Base-by-base conservation (phyloP, 2,888 invertebrate species). In the Leptinotarsa tumamoca region DNA sequence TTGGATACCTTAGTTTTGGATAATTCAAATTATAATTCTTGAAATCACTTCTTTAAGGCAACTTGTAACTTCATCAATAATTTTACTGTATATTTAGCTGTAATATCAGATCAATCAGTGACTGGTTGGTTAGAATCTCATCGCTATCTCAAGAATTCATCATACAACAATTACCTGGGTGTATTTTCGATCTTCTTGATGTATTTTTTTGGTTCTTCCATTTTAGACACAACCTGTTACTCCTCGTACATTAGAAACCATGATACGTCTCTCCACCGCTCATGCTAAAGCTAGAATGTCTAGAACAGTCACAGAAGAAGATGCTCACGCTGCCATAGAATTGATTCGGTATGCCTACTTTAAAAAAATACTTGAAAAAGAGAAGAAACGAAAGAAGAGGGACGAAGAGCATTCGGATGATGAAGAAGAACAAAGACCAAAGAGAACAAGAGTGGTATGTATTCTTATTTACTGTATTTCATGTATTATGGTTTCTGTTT, bases 231-330 rank as follows among this genome's bases (percentile, higher is more conserved):
- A 98, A 89, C 99, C 99, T 0, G 96, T 99, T 68, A 99, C 99
- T 0, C 96, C 98, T 3, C 95, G 99, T 87, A 95, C 97, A 0
- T 88, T 99, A 83, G 99, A 99, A 91, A 99, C 99, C 0, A 89
- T 99, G 86, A 99, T 99, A 88, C 98, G 99, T 85, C 90, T 99
- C 80, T 91, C 99, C 0, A 99, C 98, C 0, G 98, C 99, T 3
- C 98, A 98, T 90, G 99, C 99, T 17, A 98, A 98, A 88, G 95
- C 96, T 33, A 92, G 99, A 18, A 92, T 99, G 86, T 95, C 97
- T 66, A 95, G 94, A 85, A 92, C 91, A n/a, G 94, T 99, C 1
- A 93, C 94, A 5, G 91, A 91, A 4, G 92, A 94, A 75, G 99
- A 99, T 89, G 98, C 99, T 0, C 91, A 93, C 73, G 93, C 95